Percentiles rank a stretch among this genome's conserved stretches.
Evolutionary conservation across 1,140 invertebrate species (phyloP).

Genomic region (Drosophila willistoni): DNA sequence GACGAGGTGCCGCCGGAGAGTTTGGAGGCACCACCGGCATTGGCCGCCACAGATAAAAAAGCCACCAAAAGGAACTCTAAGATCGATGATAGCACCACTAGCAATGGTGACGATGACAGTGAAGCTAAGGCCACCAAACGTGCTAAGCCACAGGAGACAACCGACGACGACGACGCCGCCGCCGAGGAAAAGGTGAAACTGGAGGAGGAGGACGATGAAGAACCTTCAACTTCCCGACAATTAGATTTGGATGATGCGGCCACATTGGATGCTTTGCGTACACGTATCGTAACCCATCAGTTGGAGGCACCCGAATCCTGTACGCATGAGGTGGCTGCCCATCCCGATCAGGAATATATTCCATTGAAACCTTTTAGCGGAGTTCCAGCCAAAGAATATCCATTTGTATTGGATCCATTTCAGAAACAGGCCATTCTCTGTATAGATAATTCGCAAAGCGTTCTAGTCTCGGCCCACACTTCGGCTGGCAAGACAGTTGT

Average conservation of each 20-base stretch:
- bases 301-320: constrained; percentile 95
- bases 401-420: constrained; percentile 98
- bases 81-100: background rate
- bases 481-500: constrained; percentile 99
- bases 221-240: constrained; percentile 20
- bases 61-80: constrained; percentile 17
- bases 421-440: constrained; percentile 99
- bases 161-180: background rate
- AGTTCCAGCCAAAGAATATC: constrained; percentile 95
- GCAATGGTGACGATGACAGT: background rate
- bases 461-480: constrained; percentile 99
- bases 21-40: constrained; percentile 15
- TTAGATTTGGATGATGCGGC: constrained; percentile 75
- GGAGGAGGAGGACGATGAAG: background rate
- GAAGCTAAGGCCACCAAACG: constrained; percentile 36
- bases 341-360: constrained; percentile 92
- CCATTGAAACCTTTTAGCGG: constrained; percentile 86
- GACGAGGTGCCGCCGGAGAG: constrained; percentile 55
- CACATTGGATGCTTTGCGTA: constrained; percentile 72
- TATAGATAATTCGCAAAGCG: constrained; percentile 98
- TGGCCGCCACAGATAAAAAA: constrained; percentile 35
- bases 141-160: constrained; percentile 5
- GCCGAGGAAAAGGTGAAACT: constrained; percentile 10
- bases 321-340: constrained; percentile 96
- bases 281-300: constrained; percentile 92